These are phyloP conservation scores for Pempheris klunzingeri DNA, from an alignment of 2,797 vertebrate genomes.

Conservation along the genomic window DNA sequence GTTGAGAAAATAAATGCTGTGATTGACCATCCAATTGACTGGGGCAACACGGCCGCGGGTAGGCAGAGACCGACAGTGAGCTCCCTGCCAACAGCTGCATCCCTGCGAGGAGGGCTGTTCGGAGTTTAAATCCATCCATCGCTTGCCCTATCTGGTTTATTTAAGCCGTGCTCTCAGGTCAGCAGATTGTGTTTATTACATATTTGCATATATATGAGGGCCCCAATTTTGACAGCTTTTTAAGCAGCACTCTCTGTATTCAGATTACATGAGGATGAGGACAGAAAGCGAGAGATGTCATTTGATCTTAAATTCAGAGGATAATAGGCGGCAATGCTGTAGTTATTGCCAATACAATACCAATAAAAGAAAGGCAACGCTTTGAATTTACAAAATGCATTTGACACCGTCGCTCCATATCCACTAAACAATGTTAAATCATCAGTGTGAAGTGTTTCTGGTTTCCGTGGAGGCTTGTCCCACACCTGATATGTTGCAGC, in stretches of 20 bases:
- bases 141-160: constrained; percentile 65
- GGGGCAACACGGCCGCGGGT: constrained; percentile 41
- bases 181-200: constrained; percentile 79
- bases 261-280: constrained; percentile 68
- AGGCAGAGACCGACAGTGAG: constrained; percentile 45
- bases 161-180: constrained; percentile 73
- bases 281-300: constrained; percentile 65
- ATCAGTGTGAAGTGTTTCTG: background rate
- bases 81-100: constrained; percentile 62
- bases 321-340: constrained; percentile 60
- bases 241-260: constrained; percentile 60
- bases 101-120: constrained; percentile 73
- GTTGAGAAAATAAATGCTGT: constrained; percentile 75
- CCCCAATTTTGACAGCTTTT: constrained; percentile 67
- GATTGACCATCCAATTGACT: constrained; percentile 72
- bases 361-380: constrained; percentile 38
- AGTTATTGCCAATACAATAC: constrained; percentile 45
- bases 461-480: background rate
- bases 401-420: background rate
- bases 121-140: constrained; percentile 58
- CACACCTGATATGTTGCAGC: background rate
- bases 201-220: constrained; percentile 80
- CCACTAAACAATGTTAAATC: background rate
- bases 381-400: constrained; percentile 38
- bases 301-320: constrained; percentile 60